These are phyloP conservation scores for Ptilonorhynchus violaceus DNA, from an alignment of 2,113 vertebrate genomes.

Conservation along the genomic window DNA sequence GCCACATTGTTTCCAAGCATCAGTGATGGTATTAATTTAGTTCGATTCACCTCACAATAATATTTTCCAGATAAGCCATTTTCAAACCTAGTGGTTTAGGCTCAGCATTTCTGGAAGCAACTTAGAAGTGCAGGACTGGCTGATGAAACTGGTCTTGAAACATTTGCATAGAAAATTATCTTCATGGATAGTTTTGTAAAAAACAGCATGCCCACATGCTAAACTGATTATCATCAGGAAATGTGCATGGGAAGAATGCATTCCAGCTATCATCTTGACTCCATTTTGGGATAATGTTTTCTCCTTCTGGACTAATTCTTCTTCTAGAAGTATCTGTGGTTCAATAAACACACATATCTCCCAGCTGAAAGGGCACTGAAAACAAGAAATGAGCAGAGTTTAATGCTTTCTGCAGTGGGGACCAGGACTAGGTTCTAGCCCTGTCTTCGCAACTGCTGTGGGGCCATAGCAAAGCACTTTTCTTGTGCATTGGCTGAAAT, in stretches of 20 bases:
- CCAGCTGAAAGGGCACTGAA: neutral
- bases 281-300: neutral
- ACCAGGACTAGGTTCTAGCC: neutral
- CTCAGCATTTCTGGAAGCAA: neutral
- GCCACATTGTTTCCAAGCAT: conserved; percentile 27
- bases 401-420: neutral
- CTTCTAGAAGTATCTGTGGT: neutral
- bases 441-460: neutral
- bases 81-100: neutral
- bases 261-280: neutral
- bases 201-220: neutral
- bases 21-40: conserved; percentile 8
- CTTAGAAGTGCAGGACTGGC: neutral
- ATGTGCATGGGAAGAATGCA: neutral
- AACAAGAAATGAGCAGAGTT: neutral
- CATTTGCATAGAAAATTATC: neutral
- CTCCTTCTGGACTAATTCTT: neutral
- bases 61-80: conserved; percentile 38
- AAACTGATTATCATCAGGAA: neutral
- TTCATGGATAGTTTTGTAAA: neutral
- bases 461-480: neutral
- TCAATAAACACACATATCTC: neutral
- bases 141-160: neutral
- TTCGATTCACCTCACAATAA: neutral
- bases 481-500: neutral